Conservation (phyloP, 1,140 invertebrate genomes). For the Drosophila santomea region DNA sequence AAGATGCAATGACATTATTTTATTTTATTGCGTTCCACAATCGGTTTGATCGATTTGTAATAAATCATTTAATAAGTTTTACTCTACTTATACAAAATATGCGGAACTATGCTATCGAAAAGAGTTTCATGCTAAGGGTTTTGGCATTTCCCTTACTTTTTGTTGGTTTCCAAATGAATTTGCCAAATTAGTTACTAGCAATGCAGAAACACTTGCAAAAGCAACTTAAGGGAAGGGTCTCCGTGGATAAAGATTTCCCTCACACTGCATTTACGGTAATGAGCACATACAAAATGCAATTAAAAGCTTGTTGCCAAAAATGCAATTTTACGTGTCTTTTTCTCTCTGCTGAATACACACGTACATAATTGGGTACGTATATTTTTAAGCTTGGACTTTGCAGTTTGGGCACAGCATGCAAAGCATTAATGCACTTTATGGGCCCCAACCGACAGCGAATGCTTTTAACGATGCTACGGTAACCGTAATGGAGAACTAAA, state of each 20-base stretch:
- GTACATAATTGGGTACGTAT: conserved; percentile 28
- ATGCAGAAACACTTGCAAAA: conserved; percentile 13
- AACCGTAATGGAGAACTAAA: conserved; percentile 8
- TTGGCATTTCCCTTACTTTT: not conserved
- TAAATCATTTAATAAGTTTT: too few species aligned
- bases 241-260: conserved; percentile 1
- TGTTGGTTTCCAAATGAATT: conserved; percentile 16
- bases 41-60: too few species aligned
- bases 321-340: conserved; percentile 68
- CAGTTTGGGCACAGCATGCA: conserved; percentile 52
- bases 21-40: not conserved
- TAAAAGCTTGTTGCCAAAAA: conserved; percentile 81
- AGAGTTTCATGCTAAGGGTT: not conserved
- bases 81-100: too few species aligned
- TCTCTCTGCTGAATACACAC: conserved; percentile 13
- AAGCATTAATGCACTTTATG: conserved; percentile 70
- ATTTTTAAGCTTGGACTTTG: conserved; percentile 41
- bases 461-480: conserved; percentile 59
- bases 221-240: not conserved
- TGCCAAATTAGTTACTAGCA: conserved; percentile 55
- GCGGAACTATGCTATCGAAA: too few species aligned
- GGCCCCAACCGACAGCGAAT: conserved; percentile 50
- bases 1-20: too few species aligned
- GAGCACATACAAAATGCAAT: conserved; percentile 82
- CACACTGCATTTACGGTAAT: conserved; percentile 73